These are phyloP conservation scores for Notechis scutatus DNA, from an alignment of 2,113 vertebrate species.

Conservation along the genomic window DNA sequence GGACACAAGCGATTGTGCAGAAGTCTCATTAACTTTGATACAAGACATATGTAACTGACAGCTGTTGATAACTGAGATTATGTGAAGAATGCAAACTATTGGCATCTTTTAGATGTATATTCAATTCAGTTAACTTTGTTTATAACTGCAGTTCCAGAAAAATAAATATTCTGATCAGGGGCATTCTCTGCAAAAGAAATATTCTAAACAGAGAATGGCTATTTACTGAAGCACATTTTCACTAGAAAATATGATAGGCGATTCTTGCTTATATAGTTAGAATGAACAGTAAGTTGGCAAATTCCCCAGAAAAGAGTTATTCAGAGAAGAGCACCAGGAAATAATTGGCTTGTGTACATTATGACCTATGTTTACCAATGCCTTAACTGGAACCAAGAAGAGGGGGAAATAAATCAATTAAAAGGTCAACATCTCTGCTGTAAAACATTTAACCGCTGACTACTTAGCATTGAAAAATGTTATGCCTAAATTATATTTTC, in stretches of 20 bases:
- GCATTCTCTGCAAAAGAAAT: background rate
- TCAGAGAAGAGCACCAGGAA: background rate
- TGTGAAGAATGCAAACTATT: background rate
- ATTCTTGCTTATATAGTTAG: constrained; percentile 2
- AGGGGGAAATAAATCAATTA: background rate
- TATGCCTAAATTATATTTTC: background rate
- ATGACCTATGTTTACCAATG: background rate
- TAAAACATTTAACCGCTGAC: background rate
- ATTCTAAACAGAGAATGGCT: background rate
- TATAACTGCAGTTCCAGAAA: background rate
- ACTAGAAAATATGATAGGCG: background rate
- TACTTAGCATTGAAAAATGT: background rate
- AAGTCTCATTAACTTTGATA: background rate
- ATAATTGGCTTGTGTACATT: background rate
- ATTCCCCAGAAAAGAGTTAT: constrained; percentile 5
- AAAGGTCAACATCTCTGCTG: background rate
- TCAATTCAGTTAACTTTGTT: background rate
- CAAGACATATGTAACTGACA: background rate
- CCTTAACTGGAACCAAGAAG: background rate
- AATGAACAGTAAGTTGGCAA: constrained; percentile 6
- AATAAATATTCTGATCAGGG: constrained; percentile 4
- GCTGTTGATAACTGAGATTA: background rate
- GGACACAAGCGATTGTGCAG: background rate
- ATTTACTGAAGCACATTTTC: background rate
- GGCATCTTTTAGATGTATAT: background rate